A percentile compares a stretch with the other conserved stretches of the same genome.
Conservation (phyloP, 1,140 invertebrate species). For the Bombus superbus region DNA sequence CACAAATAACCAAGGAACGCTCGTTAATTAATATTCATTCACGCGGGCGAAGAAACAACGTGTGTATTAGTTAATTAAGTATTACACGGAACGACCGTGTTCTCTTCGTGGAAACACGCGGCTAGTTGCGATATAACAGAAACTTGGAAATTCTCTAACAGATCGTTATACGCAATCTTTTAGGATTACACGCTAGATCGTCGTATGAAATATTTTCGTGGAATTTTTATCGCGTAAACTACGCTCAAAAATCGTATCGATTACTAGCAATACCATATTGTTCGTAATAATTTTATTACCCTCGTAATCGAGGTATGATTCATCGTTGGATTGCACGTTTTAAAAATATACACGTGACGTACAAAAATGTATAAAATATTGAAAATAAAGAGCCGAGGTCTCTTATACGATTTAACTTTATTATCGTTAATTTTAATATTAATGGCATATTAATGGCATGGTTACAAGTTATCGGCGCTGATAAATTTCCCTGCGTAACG, state of each 20-base stretch:
- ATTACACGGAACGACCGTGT: not conserved
- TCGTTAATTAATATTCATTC: conserved; percentile 23
- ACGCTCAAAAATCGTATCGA: not conserved
- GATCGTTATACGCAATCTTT: not conserved
- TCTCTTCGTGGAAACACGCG: not conserved
- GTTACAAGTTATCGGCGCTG: too few species aligned
- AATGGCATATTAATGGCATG: too few species aligned
- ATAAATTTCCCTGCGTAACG: too few species aligned
- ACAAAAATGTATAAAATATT: not conserved
- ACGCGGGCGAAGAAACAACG: not conserved
- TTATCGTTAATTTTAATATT: too few species aligned
- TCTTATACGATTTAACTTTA: too few species aligned
- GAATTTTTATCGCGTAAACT: not conserved
- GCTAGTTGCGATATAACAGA: not conserved
- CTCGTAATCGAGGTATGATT: not conserved
- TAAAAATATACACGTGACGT: not conserved
- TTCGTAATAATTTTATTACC: not conserved
- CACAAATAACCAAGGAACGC: not conserved
- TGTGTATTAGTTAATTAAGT: conserved; percentile 15
- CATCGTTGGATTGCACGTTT: not conserved
- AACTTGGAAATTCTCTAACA: not conserved
- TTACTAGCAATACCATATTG: not conserved
- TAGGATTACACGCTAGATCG: not conserved
- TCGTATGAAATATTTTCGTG: not conserved
- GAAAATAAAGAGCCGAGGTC: not conserved